Conservation (phyloP, 2,888 invertebrate species). For the Itoplectis maculator region DNA sequence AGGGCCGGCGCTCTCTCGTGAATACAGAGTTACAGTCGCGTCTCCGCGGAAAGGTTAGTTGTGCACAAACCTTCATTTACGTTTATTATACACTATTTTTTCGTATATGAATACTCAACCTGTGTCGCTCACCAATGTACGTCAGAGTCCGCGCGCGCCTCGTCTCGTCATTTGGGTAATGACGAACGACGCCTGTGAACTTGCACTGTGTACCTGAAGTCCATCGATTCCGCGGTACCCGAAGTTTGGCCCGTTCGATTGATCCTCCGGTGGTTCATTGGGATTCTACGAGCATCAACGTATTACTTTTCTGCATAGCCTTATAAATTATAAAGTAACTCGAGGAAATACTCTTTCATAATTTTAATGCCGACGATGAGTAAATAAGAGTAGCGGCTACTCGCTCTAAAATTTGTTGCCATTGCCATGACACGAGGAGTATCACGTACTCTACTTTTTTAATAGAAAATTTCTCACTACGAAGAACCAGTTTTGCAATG, state of each 20-base stretch:
- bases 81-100: conserved; percentile 63
- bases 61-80: conserved; percentile 78
- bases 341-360: background rate
- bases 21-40: conserved; percentile 82
- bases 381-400: no score
- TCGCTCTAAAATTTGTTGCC: no score
- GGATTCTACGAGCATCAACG: background rate
- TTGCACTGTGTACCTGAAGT: conserved; percentile 80
- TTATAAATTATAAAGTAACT: background rate
- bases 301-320: background rate
- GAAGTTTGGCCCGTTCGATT: conserved; percentile 61
- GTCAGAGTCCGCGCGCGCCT: conserved; percentile 59
- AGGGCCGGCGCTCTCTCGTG: conserved; percentile 94
- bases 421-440: background rate
- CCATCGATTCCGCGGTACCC: conserved; percentile 73
- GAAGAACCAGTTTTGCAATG: background rate
- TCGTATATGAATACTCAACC: conserved; percentile 58
- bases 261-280: conserved; percentile 10
- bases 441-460: background rate
- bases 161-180: conserved; percentile 11
- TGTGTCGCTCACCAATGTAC: conserved; percentile 72
- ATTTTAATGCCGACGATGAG: no score
- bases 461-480: background rate
- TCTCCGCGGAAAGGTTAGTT: conserved; percentile 84
- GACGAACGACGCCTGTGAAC: conserved; percentile 70